Percentiles rank a stretch among this genome's conserved stretches.
Evolutionary conservation across 2,797 vertebrate species (phyloP).

Genomic region (Euphonia xanthogaster): DNA sequence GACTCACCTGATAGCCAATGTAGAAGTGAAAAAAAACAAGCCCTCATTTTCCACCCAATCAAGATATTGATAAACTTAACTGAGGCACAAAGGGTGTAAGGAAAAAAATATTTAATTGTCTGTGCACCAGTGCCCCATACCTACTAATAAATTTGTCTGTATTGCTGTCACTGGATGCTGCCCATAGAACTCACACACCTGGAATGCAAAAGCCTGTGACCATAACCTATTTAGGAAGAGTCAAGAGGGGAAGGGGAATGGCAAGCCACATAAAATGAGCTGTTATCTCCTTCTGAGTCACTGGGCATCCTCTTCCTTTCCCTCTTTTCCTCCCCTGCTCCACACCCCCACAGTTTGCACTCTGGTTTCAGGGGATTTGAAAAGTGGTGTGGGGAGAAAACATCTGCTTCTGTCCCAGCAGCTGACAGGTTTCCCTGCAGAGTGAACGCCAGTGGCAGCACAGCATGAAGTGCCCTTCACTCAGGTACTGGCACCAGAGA

Average conservation of each 20-base stretch:
- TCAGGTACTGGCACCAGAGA: neutral
- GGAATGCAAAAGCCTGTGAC: neutral
- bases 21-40: neutral
- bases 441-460: accelerated
- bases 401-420: neutral
- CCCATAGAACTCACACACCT: neutral
- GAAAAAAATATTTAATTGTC: neutral
- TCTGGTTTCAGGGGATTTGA: neutral
- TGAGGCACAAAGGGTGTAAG: neutral
- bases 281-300: conserved; percentile 41
- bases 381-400: neutral
- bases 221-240: conserved; percentile 49
- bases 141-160: neutral
- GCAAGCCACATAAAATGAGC: neutral
- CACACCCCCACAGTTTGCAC: neutral
- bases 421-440: neutral
- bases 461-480: neutral
- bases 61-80: neutral
- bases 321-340: neutral
- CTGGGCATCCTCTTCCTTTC: neutral
- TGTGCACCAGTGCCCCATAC: neutral
- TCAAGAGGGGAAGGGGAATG: neutral
- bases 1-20: neutral
- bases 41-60: neutral
- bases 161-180: neutral